Conservation (phyloP, 2,797 vertebrate genomes). For the Peromyscus nudipes region DNA sequence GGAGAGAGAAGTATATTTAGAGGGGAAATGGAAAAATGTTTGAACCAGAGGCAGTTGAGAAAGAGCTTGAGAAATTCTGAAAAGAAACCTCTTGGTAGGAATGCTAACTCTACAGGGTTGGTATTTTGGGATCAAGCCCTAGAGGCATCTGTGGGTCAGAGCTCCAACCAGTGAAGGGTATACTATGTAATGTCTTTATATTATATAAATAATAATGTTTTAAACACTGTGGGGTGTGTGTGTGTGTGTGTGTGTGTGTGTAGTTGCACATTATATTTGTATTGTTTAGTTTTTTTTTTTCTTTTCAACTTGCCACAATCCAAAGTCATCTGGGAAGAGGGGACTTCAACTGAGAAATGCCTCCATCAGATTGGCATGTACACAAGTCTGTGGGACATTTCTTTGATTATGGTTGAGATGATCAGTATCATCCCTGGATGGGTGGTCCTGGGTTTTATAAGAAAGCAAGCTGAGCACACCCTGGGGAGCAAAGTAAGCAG, state of each 20-base stretch:
- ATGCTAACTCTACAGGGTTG: fast-evolving
- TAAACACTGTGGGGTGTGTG: background rate
- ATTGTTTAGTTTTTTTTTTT: background rate
- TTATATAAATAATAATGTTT: background rate
- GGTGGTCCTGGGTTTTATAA: background rate
- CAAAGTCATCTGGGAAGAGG: background rate
- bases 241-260: background rate
- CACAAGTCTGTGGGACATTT: background rate
- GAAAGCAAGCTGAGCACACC: background rate
- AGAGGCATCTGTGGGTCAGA: background rate
- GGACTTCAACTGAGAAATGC: background rate
- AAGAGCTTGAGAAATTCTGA: background rate
- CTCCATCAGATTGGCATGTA: background rate
- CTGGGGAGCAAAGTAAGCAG: background rate
- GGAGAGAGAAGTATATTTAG: background rate
- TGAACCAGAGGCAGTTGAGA: background rate
- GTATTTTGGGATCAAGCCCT: background rate
- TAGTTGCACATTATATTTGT: background rate
- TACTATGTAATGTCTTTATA: background rate
- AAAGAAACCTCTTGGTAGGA: background rate
- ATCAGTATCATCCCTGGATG: background rate
- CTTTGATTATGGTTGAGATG: background rate
- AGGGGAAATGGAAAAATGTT: background rate
- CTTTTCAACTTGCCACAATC: background rate
- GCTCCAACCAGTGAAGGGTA: background rate